phyloP scores from a whole-genome alignment of 2,113 vertebrate species.

The Chaetorhynchus papuensis region DNA sequence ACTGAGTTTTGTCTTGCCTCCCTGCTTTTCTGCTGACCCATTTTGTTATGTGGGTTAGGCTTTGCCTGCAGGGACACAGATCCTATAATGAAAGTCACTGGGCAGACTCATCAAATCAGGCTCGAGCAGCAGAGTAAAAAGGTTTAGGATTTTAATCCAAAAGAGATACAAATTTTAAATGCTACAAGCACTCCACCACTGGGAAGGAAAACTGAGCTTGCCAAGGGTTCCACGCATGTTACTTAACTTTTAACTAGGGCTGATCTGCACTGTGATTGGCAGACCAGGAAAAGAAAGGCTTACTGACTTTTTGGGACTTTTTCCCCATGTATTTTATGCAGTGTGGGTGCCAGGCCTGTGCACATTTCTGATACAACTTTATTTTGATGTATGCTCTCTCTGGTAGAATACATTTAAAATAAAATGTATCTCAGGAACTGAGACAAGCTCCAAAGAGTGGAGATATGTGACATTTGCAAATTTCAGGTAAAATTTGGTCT shows the following conservation, averaged over 20 bases:
- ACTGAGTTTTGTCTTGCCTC: neutral
- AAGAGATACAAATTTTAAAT: neutral
- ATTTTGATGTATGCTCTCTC: neutral
- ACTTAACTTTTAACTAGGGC: neutral
- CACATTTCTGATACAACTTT: neutral
- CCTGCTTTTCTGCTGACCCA: conserved; percentile 29
- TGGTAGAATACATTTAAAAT: neutral
- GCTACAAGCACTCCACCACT: neutral
- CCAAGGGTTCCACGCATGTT: rapidly evolving
- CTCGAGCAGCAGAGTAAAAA: neutral
- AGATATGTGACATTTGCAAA: neutral
- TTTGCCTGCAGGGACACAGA: conserved; percentile 38
- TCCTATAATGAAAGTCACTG: neutral
- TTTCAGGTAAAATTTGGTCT: neutral
- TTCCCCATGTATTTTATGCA: neutral
- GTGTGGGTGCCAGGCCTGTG: neutral
- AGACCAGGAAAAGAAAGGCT: neutral
- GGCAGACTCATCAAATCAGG: neutral
- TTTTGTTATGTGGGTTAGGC: conserved; percentile 58
- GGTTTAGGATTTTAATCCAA: neutral
- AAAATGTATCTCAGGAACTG: neutral
- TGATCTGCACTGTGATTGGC: neutral
- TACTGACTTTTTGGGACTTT: neutral
- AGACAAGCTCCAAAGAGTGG: neutral
- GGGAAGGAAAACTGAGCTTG: neutral